A percentile compares a stretch with the other conserved stretches of the same genome.
These are phyloP conservation scores for Lycocorax pyrrhopterus DNA, from an alignment of 2,113 vertebrate species.

Conservation along the genomic window DNA sequence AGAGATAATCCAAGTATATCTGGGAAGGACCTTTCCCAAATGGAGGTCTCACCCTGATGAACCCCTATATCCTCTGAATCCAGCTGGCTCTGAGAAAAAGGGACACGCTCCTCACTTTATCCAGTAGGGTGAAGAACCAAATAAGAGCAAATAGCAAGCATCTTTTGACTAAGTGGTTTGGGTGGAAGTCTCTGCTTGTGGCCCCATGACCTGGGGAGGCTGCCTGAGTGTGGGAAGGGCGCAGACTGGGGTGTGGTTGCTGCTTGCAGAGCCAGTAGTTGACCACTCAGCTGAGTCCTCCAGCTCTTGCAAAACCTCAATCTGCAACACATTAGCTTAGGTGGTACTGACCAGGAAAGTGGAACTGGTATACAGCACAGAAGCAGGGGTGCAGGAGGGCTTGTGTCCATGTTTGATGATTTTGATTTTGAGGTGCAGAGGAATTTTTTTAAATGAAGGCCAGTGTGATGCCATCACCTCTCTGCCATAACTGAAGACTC, in stretches of 20 bases:
- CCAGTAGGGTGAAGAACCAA: not conserved
- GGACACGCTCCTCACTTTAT: not conserved
- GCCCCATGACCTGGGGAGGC: not conserved
- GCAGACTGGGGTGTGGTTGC: fast-evolving
- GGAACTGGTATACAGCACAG: not conserved
- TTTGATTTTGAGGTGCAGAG: not conserved
- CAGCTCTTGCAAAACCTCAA: fast-evolving
- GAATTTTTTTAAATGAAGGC: not conserved
- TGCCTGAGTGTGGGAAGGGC: not conserved
- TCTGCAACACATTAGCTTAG: fast-evolving
- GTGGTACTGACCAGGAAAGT: not conserved
- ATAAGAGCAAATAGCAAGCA: not conserved
- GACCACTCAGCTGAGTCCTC: not conserved
- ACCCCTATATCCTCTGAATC: not conserved
- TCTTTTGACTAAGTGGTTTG: not conserved
- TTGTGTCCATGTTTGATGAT: not conserved
- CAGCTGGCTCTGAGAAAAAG: not conserved
- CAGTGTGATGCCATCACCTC: not conserved
- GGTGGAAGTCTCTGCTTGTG: not conserved
- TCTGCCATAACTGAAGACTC: not conserved
- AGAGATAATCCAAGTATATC: not conserved
- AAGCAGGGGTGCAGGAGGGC: not conserved
- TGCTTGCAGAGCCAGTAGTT: fast-evolving
- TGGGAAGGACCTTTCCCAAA: not conserved
- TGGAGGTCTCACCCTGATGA: not conserved